A percentile compares a stretch with the other conserved stretches of the same genome.
Conservation (phyloP, 2,797 vertebrate genomes). For the Lacerta agilis region DNA sequence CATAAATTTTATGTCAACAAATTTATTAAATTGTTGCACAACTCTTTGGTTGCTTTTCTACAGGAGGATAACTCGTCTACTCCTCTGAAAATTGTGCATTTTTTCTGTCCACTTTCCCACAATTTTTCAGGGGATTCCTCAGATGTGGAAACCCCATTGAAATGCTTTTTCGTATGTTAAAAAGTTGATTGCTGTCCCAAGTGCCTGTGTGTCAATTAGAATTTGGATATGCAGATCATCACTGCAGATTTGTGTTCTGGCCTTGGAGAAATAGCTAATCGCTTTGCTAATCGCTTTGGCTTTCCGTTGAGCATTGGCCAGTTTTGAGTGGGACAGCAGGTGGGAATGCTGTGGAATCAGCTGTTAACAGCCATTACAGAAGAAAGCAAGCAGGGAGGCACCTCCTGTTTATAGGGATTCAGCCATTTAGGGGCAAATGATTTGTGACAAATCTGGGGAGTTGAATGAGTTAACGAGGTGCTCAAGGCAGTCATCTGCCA, state of each 20-base stretch:
- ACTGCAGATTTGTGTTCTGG: neutral
- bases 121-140: no score
- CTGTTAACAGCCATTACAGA: slow-evolving; percentile 5
- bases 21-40: no score
- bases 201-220: neutral
- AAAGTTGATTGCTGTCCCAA: neutral
- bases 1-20: no score
- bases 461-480: slow-evolving; percentile 20
- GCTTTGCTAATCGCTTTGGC: neutral
- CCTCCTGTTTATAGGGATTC: neutral
- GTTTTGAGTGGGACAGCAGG: neutral
- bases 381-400: slow-evolving; percentile 12
- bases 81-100: neutral
- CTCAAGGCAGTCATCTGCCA: neutral
- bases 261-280: neutral
- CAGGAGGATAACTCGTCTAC: neutral
- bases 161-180: neutral
- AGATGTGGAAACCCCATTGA: neutral
- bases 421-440: slow-evolving; percentile 5
- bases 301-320: slow-evolving; percentile 13
- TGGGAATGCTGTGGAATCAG: slow-evolving; percentile 4
- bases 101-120: neutral
- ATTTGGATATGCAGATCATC: neutral
- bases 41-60: neutral
- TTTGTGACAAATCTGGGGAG: slow-evolving; percentile 20